Evolutionary conservation across 2,113 vertebrate genomes (phyloP).

Genomic region (Nibea albiflora): DNA sequence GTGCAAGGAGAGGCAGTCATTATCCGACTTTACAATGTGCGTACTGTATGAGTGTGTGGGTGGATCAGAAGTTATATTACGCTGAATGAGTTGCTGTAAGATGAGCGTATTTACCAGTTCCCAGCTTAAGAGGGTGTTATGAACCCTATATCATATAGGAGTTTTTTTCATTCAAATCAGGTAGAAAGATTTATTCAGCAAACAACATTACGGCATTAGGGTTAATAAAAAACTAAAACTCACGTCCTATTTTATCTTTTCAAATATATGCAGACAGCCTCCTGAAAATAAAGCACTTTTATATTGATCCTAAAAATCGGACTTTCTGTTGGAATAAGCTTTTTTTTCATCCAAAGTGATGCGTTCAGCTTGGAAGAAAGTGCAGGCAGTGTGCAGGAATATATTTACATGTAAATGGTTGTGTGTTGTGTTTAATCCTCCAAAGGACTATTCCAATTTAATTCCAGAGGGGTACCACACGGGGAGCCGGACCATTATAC

Average conservation of each 20-base stretch:
- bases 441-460: conserved; percentile 24
- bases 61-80: neutral
- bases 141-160: neutral
- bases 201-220: neutral
- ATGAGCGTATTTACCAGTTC: neutral
- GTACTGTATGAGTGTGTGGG: neutral
- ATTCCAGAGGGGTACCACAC: conserved; percentile 13
- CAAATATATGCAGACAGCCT: neutral
- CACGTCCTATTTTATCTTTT: neutral
- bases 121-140: neutral
- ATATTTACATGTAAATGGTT: conserved; percentile 54
- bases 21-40: neutral
- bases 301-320: neutral
- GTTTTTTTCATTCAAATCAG: neutral
- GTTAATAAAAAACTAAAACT: neutral
- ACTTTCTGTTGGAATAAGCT: conserved; percentile 6
- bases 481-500: neutral
- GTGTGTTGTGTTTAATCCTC: conserved; percentile 38
- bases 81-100: neutral
- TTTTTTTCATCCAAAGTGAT: conserved; percentile 9
- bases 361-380: conserved; percentile 14
- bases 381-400: conserved; percentile 28
- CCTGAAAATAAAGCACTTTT: neutral
- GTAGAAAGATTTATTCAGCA: neutral
- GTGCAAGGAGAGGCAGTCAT: neutral